These are phyloP conservation scores for Halocynthia roretzi DNA, from an alignment of 23 tunicate species.

Conservation along the genomic window DNA sequence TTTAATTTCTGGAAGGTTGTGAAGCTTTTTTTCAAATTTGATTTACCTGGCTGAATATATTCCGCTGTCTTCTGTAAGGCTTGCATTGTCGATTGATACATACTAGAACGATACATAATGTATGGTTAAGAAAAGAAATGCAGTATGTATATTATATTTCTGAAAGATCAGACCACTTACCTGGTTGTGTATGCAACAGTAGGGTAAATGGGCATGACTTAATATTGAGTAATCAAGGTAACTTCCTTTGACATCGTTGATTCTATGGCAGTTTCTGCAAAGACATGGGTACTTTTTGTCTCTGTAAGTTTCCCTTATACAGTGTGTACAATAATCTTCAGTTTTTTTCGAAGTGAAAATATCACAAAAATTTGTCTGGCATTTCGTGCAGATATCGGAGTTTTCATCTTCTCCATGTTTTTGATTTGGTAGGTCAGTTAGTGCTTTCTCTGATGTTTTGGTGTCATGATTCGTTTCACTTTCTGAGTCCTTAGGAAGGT, in stretches of 20 bases:
- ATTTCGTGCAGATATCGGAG: too few relatives aligned
- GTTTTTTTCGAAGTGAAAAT: not conserved
- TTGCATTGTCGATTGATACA: not conserved
- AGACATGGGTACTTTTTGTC: not conserved
- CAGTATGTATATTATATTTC: not conserved
- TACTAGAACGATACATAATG: not conserved
- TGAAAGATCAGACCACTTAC: slow-evolving; percentile 6
- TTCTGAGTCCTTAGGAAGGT: not conserved
- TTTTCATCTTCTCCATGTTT: not conserved
- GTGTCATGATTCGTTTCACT: not conserved
- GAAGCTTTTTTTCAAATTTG: not conserved
- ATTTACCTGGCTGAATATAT: slow-evolving; percentile 6
- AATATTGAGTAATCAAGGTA: too few relatives aligned
- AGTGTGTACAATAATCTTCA: not conserved
- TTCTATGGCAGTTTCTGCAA: too few relatives aligned
- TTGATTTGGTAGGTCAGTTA: not conserved
- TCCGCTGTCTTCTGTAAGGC: slow-evolving; percentile 10
- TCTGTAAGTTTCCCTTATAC: not conserved
- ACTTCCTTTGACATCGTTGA: not conserved
- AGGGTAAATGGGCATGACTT: slow-evolving; percentile 12
- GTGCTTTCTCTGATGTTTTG: not conserved
- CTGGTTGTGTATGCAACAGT: slow-evolving; percentile 1
- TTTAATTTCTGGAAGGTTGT: not conserved
- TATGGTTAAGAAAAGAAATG: too few relatives aligned
- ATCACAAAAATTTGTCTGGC: not conserved